Base-by-base conservation (phyloP, 2,888 invertebrate genomes). In the Stegophylla sp. region DNA sequence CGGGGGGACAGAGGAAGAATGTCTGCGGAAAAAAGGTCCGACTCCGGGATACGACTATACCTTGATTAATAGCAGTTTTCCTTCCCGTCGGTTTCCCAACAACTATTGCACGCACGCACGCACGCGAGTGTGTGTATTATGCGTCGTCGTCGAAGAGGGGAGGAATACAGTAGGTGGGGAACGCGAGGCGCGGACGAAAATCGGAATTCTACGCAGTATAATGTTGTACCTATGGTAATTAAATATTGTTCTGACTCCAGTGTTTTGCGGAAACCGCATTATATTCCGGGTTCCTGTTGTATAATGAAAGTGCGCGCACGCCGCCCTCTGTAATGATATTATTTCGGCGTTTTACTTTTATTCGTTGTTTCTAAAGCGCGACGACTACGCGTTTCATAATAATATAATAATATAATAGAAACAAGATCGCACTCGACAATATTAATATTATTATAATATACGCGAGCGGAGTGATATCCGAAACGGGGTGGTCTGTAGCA, bases 1-100 rank as follows among this genome's bases (percentile, higher is more conserved):
- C 34, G 1, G 28, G 56, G 28, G 23, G n/a, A 4, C 20, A 1
- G 20, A 45, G n/a, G 17, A 17, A 28, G 17, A 26, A 34, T 7
- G 53, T 41, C 26, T n/a, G 66, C n/a, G 53, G 26, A 34, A 53
- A 76, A 76, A 77, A 77, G 69, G 59, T 59, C 45, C 48, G 56
- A 23, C 45, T 48, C n/a, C 69, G 59, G 56, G 28, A 34, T 59
- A 59, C 41, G 59, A 59, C 69, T 69, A 69, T 77, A 77, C 59
- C 59, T 69, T 77, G 77, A 77, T 77, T 77, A 77, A 77, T 77
- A 77, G 77, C 34, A 77, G 77, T 77, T 67, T 77, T 77, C 69
- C 77, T 77, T 77, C 77, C 77, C 69, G 69, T 48, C 4, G 53
- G 67, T 77, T 77, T 69, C 59, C 56, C 28, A 28, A 69, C 59